These are phyloP conservation scores for Nomada fucata DNA, from an alignment of 2,888 invertebrate species.

Conservation along the genomic window DNA sequence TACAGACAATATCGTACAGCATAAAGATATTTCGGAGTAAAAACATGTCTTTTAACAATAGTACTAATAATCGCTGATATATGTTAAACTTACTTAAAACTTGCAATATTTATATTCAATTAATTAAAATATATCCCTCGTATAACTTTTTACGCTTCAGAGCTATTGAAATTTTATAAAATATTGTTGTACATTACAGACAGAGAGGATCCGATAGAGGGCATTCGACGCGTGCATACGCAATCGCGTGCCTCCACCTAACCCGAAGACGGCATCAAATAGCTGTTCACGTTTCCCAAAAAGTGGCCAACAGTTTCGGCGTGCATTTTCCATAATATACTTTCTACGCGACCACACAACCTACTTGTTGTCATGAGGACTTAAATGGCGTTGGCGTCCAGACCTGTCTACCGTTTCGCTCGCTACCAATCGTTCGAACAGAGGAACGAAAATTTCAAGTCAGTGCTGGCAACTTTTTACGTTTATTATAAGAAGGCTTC, in stretches of 20 bases:
- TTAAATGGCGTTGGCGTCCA: slow-evolving; percentile 79
- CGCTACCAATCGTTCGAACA: slow-evolving; percentile 81
- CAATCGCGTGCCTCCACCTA: slow-evolving; percentile 49
- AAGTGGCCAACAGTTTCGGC: slow-evolving; percentile 34
- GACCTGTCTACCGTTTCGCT: slow-evolving; percentile 70
- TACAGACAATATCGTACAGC: background rate
- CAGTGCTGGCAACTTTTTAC: slow-evolving; percentile 84
- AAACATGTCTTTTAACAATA: too few relatives aligned
- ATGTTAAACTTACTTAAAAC: background rate
- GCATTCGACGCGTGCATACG: slow-evolving; percentile 54
- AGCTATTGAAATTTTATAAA: slow-evolving; percentile 23
- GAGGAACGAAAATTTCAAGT: slow-evolving; percentile 82
- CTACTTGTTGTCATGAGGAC: slow-evolving; percentile 57
- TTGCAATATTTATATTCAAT: background rate
- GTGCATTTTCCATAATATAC: slow-evolving; percentile 15
- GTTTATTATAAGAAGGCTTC: slow-evolving; percentile 63
- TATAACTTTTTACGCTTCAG: background rate
- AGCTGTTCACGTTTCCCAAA: slow-evolving; percentile 29
- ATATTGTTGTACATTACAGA: slow-evolving; percentile 38
- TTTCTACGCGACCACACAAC: slow-evolving; percentile 26
- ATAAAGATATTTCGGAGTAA: background rate
- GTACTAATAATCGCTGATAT: background rate
- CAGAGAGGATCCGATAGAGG: slow-evolving; percentile 56
- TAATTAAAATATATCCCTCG: background rate
- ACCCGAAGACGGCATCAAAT: slow-evolving; percentile 40